These are phyloP conservation scores for Sitta carolinensis DNA, from an alignment of 2,797 vertebrate genomes.

Conservation along the genomic window DNA sequence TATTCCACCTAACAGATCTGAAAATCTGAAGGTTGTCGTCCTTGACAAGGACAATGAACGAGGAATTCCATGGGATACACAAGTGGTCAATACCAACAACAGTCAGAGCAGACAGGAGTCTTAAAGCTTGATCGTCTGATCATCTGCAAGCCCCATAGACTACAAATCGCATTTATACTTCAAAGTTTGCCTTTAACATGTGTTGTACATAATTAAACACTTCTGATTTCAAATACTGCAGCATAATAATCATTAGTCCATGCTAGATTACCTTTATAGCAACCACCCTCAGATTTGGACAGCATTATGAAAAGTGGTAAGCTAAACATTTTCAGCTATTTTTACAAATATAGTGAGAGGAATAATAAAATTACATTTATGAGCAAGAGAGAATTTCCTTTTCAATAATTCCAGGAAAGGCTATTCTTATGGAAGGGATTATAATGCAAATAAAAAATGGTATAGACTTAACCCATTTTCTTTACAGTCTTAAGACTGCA, in stretches of 20 bases:
- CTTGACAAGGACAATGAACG: not conserved
- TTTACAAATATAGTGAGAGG: conserved; percentile 7
- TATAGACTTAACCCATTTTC: conserved; percentile 53
- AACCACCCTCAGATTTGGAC: not conserved
- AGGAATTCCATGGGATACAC: not conserved
- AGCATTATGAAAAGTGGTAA: conserved; percentile 8
- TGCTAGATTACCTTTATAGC: not conserved
- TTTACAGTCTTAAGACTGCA: conserved; percentile 37
- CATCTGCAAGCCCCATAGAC: not conserved
- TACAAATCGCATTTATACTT: not conserved
- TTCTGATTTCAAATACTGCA: not conserved
- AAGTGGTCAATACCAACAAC: not conserved
- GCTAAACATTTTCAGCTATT: not conserved
- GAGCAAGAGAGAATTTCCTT: conserved; percentile 33
- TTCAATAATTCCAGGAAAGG: conserved; percentile 33
- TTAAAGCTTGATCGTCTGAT: not conserved
- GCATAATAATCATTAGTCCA: not conserved
- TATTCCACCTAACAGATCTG: not conserved
- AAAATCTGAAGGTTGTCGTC: not conserved
- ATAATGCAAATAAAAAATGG: conserved; percentile 20
- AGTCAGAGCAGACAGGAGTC: not conserved
- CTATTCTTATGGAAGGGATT: conserved; percentile 38
- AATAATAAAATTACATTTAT: conserved; percentile 16
- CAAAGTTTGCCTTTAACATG: not conserved
- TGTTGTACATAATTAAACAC: not conserved